Evolutionary conservation across 2,888 invertebrate genomes (phyloP), one percentile per base, ranked within the genome.

Genomic region (Dicyrtoma fusca): DNA sequence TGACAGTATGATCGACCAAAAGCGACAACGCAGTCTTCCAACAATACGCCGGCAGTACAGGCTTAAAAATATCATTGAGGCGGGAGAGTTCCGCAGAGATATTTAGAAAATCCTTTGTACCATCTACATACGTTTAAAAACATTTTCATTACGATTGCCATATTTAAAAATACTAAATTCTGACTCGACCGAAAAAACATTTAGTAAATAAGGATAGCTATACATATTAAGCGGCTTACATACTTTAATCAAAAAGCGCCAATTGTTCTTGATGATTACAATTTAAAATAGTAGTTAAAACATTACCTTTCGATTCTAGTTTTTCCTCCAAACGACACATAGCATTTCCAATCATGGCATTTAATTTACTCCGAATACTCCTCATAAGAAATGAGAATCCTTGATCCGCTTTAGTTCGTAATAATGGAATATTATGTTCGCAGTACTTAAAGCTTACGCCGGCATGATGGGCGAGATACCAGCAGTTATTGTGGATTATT

Each of bases 401-500:
- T 74, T 76, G 77, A 66, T 71, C 75, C 0, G 76, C 80, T 64
- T 80, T 80, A 1, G 70, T 34, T 8, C 75, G 42, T 14, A 80
- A 69, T 14, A 73, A 71, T 53, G 74, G 75, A 8, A 78, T 69
- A 51, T 74, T 74, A 61, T 80, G 76, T 47, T 77, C 76, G 53
- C 74, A 73, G n/a, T 62, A 21, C n/a, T 71, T 57, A 66, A 80
- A 80, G 8, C 68, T 74, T 4, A 74, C 71, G 11, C 71, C 65
- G 4, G 76, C 77, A 57, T 89, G 87, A 84, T 94, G 91, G 0
- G 92, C 89, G 13, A 97, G 85, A 82, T 90, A 96, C 89, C 92
- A 89, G 83, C 95, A 95, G 84, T 97, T 96, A 85, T 97, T 97
- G 85, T 95, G 90, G 82, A 92, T 92, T 26, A 95, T 82, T 6